These are phyloP conservation scores for Scomberomorus guttatus DNA, from an alignment of 2,797 vertebrate genomes.

Conservation along the genomic window DNA sequence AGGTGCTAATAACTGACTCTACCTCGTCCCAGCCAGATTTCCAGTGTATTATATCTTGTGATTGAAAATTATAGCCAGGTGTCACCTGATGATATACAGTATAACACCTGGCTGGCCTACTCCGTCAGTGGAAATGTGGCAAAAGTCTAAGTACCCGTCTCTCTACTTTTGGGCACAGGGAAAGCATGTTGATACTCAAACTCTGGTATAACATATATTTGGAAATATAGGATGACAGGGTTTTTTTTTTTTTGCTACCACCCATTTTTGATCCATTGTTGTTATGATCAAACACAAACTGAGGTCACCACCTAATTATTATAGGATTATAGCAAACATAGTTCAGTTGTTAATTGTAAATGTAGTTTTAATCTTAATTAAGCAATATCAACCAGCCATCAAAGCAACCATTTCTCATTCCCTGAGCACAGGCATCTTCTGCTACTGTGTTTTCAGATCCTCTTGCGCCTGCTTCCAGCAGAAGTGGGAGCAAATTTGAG, in stretches of 20 bases:
- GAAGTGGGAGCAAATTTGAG: conserved; percentile 32
- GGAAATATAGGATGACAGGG: background rate
- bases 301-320: background rate
- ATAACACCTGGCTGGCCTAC: background rate
- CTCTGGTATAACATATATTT: too few species aligned
- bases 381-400: background rate
- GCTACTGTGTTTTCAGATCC: conserved; percentile 17
- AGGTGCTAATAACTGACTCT: background rate
- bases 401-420: background rate
- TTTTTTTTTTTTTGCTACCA: background rate
- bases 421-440: background rate
- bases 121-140: background rate
- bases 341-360: background rate
- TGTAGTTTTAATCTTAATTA: background rate
- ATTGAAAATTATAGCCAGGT: background rate
- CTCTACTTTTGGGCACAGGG: background rate
- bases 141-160: background rate
- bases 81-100: too few species aligned
- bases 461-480: background rate
- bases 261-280: conserved; percentile 2
- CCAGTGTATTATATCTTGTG: too few species aligned
- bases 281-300: background rate
- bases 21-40: background rate
- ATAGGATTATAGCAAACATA: background rate
- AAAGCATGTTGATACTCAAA: background rate